phyloP scores from a whole-genome alignment of 1,140 invertebrate species.

The Riptortus pedestris region DNA sequence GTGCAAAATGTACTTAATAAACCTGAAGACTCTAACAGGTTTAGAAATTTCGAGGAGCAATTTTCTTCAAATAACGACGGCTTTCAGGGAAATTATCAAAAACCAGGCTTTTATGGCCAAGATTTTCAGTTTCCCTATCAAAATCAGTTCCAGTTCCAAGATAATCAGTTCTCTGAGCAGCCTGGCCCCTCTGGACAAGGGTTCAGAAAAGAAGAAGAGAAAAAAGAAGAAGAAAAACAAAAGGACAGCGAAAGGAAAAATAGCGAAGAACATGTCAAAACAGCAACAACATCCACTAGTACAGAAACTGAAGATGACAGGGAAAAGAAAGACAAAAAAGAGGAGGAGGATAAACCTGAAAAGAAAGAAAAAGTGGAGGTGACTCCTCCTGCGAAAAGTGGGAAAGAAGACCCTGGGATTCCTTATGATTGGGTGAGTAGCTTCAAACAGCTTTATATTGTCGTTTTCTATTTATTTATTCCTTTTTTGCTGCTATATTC shows the following conservation, averaged over 20 bases:
- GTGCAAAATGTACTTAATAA: background rate
- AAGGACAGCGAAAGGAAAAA: constrained; percentile 4
- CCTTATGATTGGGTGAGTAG: constrained; percentile 65
- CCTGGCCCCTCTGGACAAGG: background rate
- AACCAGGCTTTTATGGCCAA: constrained; percentile 2
- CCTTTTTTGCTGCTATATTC: no score
- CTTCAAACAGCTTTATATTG: no score
- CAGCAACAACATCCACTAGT: background rate
- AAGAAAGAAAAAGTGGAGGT: constrained; percentile 34
- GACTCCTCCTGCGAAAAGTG: constrained; percentile 34
- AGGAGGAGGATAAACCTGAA: constrained; percentile 40
- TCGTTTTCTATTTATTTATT: no score
- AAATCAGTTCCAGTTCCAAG: background rate
- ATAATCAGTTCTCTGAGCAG: background rate
- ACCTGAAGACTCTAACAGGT: background rate
- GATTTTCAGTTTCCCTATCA: background rate
- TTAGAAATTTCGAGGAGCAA: background rate
- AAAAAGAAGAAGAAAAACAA: constrained; percentile 12
- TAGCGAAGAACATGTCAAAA: constrained; percentile 4
- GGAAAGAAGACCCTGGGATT: constrained; percentile 63
- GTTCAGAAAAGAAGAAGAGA: constrained; percentile 20
- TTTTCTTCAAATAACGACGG: background rate
- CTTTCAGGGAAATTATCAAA: background rate
- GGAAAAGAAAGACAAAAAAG: constrained; percentile 32
- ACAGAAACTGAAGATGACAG: constrained; percentile 22